Percentiles rank a stretch among this genome's conserved stretches.
Conservation (phyloP, 2,113 vertebrate species). For the Tringa solitaria region DNA sequence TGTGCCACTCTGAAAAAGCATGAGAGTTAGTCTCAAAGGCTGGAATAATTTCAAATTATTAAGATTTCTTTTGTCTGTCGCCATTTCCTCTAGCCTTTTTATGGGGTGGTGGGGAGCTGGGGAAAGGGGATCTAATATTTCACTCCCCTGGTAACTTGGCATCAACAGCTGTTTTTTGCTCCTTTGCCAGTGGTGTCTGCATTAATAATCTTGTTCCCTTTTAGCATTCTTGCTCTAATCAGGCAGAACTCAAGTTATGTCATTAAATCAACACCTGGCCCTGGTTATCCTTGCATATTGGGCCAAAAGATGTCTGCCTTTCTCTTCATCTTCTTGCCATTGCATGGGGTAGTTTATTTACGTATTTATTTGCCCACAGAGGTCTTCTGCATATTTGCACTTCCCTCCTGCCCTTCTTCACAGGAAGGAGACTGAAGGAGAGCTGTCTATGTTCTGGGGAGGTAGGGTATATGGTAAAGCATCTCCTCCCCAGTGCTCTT, state of each 20-base stretch:
- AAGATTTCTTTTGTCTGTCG: not conserved
- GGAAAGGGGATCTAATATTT: not conserved
- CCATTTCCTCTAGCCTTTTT: not conserved
- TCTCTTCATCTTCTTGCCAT: not conserved
- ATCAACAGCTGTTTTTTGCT: not conserved
- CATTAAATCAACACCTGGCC: not conserved
- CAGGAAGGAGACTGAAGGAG: not conserved
- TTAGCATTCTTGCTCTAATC: not conserved
- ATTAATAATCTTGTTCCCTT: not conserved
- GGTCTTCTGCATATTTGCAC: not conserved
- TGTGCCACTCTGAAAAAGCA: not conserved
- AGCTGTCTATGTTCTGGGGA: not conserved
- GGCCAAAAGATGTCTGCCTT: not conserved
- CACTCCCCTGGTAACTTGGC: not conserved
- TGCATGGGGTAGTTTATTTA: not conserved
- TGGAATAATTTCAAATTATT: not conserved
- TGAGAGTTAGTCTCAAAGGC: not conserved
- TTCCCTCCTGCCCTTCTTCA: not conserved
- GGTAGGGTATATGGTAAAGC: not conserved
- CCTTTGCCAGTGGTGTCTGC: not conserved
- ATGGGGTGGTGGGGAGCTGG: fast-evolving
- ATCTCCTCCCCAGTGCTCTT: not conserved
- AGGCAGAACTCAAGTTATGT: not conserved
- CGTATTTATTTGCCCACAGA: not conserved
- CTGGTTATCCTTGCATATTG: not conserved